Evolutionary conservation across 2,888 invertebrate species (phyloP).

Genomic region (Sericinus montela): DNA sequence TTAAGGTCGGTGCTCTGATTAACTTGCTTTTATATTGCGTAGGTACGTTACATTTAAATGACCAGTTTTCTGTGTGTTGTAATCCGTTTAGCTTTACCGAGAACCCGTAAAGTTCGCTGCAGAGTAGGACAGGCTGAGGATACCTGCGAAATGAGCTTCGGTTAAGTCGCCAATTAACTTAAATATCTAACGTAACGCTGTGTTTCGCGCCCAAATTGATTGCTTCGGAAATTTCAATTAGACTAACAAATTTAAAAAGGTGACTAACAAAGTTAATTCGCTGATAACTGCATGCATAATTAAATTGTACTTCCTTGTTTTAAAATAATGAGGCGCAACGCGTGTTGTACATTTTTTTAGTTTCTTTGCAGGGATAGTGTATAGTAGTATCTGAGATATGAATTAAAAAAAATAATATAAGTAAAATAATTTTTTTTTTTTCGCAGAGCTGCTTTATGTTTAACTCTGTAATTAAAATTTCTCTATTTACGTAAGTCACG

Average conservation of each 20-base stretch:
- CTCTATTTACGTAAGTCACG: no score
- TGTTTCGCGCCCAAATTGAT: not conserved
- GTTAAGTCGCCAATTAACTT: constrained; percentile 3
- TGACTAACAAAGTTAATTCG: no score
- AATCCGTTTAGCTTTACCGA: constrained; percentile 33
- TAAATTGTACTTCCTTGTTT: no score
- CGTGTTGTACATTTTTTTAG: no score
- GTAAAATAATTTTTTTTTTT: no score
- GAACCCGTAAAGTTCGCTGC: constrained; percentile 36
- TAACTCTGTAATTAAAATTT: no score
- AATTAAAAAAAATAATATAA: no score
- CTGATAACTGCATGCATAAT: no score
- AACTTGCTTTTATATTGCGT: not conserved
- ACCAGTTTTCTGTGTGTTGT: constrained; percentile 18
- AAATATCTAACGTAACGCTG: not conserved
- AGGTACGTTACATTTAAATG: constrained; percentile 8
- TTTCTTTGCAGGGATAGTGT: no score
- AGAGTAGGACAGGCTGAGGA: constrained; percentile 46
- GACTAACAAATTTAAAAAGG: not conserved
- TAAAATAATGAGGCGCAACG: no score
- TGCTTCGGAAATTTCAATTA: not conserved
- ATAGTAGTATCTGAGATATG: no score
- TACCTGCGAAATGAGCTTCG: constrained; percentile 22
- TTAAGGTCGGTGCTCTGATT: not conserved
- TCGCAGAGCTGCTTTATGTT: no score